phyloP scores from a whole-genome alignment of 2,113 vertebrate species.

The Austrofundulus limnaeus region DNA sequence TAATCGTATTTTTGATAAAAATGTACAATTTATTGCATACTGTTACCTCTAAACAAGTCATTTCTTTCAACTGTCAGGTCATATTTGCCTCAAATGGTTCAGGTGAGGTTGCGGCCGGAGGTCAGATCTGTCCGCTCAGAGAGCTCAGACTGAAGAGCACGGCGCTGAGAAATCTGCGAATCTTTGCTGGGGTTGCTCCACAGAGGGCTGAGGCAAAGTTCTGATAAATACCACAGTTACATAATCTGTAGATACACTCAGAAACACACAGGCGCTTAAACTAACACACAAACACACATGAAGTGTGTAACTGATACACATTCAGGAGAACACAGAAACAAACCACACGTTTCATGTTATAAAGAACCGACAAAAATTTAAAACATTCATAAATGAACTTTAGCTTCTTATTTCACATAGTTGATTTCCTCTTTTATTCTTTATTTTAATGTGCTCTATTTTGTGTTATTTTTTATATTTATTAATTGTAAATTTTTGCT shows the following conservation, averaged over 20 bases:
- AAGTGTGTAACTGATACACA: neutral
- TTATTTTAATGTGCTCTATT: no score
- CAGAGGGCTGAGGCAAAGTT: conserved; percentile 26
- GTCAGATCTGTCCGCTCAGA: conserved; percentile 30
- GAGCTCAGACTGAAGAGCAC: conserved; percentile 1
- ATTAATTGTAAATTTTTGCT: no score
- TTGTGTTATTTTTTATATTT: no score
- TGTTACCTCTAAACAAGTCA: conserved; percentile 16
- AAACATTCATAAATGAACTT: no score
- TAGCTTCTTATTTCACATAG: no score
- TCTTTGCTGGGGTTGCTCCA: conserved; percentile 29
- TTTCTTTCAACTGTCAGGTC: conserved; percentile 12
- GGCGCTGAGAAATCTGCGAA: conserved; percentile 31
- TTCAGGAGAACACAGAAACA: neutral
- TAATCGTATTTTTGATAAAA: neutral
- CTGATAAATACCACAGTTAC: conserved; percentile 55
- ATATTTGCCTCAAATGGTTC: conserved; percentile 8
- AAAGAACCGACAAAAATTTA: neutral
- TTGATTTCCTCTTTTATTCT: no score
- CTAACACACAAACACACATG: neutral
- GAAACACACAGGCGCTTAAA: neutral
- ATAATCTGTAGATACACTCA: conserved; percentile 21
- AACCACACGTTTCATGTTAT: neutral
- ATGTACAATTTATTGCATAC: conserved; percentile 11
- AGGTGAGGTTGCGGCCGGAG: conserved; percentile 28